Evolutionary conservation across 2,888 invertebrate genomes (phyloP).

Genomic region (Chrysolina haemoptera): DNA sequence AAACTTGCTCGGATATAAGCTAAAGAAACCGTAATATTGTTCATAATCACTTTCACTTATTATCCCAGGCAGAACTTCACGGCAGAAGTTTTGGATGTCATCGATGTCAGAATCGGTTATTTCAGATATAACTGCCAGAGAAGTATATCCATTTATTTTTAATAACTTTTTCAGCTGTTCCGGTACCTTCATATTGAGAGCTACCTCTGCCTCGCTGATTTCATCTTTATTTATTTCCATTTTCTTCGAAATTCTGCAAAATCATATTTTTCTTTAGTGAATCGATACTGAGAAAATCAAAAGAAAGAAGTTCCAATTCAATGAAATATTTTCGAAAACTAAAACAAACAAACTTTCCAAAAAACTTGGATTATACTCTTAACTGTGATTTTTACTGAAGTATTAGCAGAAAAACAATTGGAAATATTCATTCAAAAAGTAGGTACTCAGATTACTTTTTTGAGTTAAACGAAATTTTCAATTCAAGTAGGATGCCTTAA

Average conservation of each 20-base stretch:
- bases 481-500: too few relatives aligned
- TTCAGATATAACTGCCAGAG: slow-evolving; percentile 1
- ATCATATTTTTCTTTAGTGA: neutral
- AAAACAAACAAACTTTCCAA: too few relatives aligned
- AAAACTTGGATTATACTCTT: too few relatives aligned
- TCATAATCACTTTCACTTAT: slow-evolving; percentile 1
- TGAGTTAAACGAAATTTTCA: too few relatives aligned
- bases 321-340: neutral
- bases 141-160: slow-evolving; percentile 1
- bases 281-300: neutral
- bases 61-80: slow-evolving; percentile 1
- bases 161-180: neutral
- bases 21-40: neutral
- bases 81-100: neutral
- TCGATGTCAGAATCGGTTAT: neutral
- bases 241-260: neutral
- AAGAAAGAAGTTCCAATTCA: neutral
- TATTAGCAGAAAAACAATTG: too few relatives aligned
- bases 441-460: too few relatives aligned
- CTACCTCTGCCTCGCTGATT: neutral
- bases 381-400: too few relatives aligned
- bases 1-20: neutral
- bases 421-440: too few relatives aligned
- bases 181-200: neutral
- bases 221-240: neutral